Base-by-base conservation (phyloP, 2,113 vertebrate genomes). In the Amblyornis subalaris region DNA sequence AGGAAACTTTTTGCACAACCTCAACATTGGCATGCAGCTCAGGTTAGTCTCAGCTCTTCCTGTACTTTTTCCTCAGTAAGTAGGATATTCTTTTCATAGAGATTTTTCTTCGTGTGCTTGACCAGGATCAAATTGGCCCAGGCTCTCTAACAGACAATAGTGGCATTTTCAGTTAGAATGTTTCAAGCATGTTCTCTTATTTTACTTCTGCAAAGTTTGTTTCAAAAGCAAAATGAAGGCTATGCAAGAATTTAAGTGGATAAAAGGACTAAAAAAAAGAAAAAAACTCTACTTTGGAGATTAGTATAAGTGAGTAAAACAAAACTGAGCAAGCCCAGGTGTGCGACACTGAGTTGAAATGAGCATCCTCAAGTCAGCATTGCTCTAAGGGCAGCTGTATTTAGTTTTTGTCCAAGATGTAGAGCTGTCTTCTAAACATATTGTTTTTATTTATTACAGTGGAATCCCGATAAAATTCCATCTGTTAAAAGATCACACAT, bases 11-110 rank as follows among this genome's bases (percentile, higher is more conserved):
- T 98, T 99, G 96, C 99, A 99, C 98, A 99, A 99, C 98, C 99
- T 99, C 94, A 99, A 99, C 94, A 99, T 99, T 96, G 98, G 98
- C 98, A 99, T 99, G 99, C 99, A 99, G 98, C 99, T 99, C 99
- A 99, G 99, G 99, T 99, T 91, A 88, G 98, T 95, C 40, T 82
- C 51, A 45, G 26, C 24, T 62, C 29, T 76, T 38, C 25, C 62
- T 90, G 6, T 67, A 58, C 42, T 51, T 81, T 89, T 71, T 81
- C 45, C 50, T 87, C 71, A 42, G 72, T 48, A 76, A 93, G 40
- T 50, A 93, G 89, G 69, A 85, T 47, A 38, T 75, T 91, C 16
- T 84, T 93, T 61, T 85, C 48, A 54, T 86, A 89, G 48, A 44
- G 80, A 66, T 48, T 71, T 88, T 88, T 62, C 42, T 79, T 78